phyloP scores from a whole-genome alignment of 2,888 invertebrate species.

The Napeogenes sylphis region DNA sequence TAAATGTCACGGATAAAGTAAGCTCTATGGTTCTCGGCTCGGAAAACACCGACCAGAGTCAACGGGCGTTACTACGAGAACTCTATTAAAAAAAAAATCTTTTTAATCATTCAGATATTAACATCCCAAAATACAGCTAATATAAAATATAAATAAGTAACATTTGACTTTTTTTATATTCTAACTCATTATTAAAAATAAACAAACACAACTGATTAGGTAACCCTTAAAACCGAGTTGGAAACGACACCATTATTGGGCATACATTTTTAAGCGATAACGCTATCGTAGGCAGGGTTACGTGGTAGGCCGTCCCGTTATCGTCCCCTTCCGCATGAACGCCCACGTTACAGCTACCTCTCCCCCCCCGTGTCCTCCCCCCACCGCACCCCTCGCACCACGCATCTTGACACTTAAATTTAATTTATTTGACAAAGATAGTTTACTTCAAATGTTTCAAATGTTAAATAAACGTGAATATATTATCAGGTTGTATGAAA shows the following conservation, averaged over 20 bases:
- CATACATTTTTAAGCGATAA: slow-evolving; percentile 74
- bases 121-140: too few relatives aligned
- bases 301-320: slow-evolving; percentile 75
- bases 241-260: slow-evolving; percentile 59
- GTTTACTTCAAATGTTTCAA: slow-evolving; percentile 22
- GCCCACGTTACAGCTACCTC: slow-evolving; percentile 66
- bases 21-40: slow-evolving; percentile 19
- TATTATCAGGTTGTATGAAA: too few relatives aligned
- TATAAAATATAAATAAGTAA: neutral
- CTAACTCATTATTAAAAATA: neutral
- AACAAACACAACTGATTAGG: slow-evolving; percentile 11
- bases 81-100: slow-evolving; percentile 9
- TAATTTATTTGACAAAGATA: slow-evolving; percentile 58
- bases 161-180: neutral
- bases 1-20: slow-evolving; percentile 23
- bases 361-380: slow-evolving; percentile 27
- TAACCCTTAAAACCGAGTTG: slow-evolving; percentile 19
- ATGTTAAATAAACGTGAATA: neutral
- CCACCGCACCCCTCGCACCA: slow-evolving; percentile 37
- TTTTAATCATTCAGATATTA: neutral
- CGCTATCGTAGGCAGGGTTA: slow-evolving; percentile 66
- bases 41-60: slow-evolving; percentile 23
- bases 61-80: slow-evolving; percentile 14
- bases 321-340: slow-evolving; percentile 77
- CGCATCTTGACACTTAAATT: slow-evolving; percentile 71